Evolutionary conservation across 2,888 invertebrate species (phyloP).

Genomic region (Drosophila birchii): DNA sequence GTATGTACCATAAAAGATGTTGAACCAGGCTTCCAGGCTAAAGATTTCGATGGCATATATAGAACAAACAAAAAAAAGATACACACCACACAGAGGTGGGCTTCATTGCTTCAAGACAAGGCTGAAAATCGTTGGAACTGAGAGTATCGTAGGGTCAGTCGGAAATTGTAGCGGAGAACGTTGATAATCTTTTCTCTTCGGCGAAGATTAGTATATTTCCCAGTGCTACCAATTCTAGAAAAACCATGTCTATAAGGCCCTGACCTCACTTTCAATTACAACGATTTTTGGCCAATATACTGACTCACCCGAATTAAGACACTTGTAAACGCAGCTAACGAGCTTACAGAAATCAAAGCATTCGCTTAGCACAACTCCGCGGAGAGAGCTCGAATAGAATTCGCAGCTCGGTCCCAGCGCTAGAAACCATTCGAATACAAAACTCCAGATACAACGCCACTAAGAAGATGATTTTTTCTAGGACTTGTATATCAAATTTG

Average conservation of each 20-base stretch:
- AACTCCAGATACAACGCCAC: slow-evolving; percentile 38
- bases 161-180: background rate
- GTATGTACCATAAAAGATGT: slow-evolving; percentile 71
- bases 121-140: slow-evolving; percentile 1
- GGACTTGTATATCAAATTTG: slow-evolving; percentile 37
- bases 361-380: slow-evolving; percentile 65
- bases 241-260: background rate
- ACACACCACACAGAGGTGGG: slow-evolving; percentile 17
- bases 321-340: slow-evolving; percentile 52
- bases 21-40: slow-evolving; percentile 78
- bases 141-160: background rate
- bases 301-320: slow-evolving; percentile 16
- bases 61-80: slow-evolving; percentile 32
- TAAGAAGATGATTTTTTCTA: slow-evolving; percentile 43
- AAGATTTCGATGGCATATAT: slow-evolving; percentile 59
- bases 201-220: background rate
- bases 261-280: background rate
- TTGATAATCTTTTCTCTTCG: background rate
- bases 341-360: slow-evolving; percentile 68
- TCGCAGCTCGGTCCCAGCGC: slow-evolving; percentile 60
- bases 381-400: slow-evolving; percentile 66
- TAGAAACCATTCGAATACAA: slow-evolving; percentile 29
- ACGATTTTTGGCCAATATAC: background rate
- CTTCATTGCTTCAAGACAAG: background rate
- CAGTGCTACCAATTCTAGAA: background rate